These are phyloP conservation scores for Berghia stephanieae DNA, from an alignment of 1,140 invertebrate species.

Conservation along the genomic window DNA sequence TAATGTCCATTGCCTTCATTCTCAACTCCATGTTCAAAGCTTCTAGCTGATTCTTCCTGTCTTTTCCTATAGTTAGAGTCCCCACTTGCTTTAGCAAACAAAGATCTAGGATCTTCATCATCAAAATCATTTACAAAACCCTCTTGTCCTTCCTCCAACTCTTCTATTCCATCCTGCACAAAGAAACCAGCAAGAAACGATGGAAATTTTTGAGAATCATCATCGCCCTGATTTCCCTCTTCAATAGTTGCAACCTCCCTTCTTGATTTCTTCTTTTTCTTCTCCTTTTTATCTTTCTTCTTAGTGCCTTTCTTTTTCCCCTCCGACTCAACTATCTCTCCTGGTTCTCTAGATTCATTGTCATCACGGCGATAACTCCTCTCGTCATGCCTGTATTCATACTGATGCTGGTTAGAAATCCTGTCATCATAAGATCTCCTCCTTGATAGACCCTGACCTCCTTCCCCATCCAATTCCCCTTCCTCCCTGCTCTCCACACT, in stretches of 20 bases:
- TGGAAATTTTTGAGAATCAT: constrained; percentile 30
- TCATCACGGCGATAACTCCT: neutral
- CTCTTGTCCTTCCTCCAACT: neutral
- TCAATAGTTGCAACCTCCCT: constrained; percentile 33
- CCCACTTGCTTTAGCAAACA: constrained; percentile 17
- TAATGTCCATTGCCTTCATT: neutral
- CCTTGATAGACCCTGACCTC: neutral
- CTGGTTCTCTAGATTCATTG: constrained; percentile 22
- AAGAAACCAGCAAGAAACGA: constrained; percentile 29
- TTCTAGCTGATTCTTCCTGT: constrained; percentile 26
- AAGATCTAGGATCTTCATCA: neutral
- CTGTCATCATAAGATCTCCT: constrained; percentile 17
- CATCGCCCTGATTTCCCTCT: constrained; percentile 27
- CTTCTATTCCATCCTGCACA: constrained; percentile 30
- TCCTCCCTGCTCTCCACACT: constrained; percentile 25
- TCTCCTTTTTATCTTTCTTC: constrained; percentile 28
- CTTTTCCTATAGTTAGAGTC: constrained; percentile 26
- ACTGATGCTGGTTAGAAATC: constrained; percentile 5
- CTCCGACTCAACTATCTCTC: constrained; percentile 25
- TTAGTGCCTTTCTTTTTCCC: constrained; percentile 20
- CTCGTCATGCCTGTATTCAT: constrained; percentile 17
- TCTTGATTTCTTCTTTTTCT: constrained; percentile 25
- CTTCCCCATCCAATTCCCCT: constrained; percentile 26
- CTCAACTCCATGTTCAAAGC: constrained; percentile 9
- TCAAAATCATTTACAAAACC: constrained; percentile 9